These are phyloP conservation scores for Arion vulgaris DNA, from an alignment of 1,140 invertebrate species.

Conservation along the genomic window DNA sequence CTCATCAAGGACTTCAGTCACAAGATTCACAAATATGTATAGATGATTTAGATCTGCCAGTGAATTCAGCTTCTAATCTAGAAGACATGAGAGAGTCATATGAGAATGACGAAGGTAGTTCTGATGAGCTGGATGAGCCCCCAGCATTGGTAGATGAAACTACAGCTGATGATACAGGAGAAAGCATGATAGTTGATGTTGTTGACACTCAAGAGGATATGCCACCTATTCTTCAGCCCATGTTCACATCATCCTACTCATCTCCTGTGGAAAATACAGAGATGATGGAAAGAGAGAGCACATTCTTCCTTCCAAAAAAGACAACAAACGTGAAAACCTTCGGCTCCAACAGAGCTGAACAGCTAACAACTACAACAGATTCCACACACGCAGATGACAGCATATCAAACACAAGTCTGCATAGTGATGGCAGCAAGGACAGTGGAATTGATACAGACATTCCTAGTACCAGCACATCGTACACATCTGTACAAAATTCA, in stretches of 20 bases:
- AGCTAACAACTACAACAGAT: not conserved
- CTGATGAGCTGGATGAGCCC: constrained; percentile 23
- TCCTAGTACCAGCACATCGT: not conserved
- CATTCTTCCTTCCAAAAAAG: not conserved
- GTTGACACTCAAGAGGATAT: not conserved
- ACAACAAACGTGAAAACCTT: not conserved
- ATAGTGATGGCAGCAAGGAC: not conserved
- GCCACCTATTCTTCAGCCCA: constrained; percentile 27
- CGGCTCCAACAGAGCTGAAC: not conserved
- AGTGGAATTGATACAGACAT: not conserved
- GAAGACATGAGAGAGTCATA: not conserved
- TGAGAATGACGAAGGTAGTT: not conserved
- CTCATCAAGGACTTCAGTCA: not conserved
- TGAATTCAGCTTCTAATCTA: not conserved
- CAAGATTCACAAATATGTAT: not conserved
- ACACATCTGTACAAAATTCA: not conserved
- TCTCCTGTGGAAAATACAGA: not conserved
- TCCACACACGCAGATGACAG: not conserved
- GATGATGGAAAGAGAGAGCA: not conserved
- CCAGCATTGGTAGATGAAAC: constrained; percentile 8
- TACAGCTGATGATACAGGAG: no score
- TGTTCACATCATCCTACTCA: not conserved
- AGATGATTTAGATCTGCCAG: not conserved
- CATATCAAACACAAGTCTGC: not conserved
- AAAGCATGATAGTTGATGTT: not conserved